Evolutionary conservation across 1,140 invertebrate genomes (phyloP).

Genomic region (Euura saliciscinereae): DNA sequence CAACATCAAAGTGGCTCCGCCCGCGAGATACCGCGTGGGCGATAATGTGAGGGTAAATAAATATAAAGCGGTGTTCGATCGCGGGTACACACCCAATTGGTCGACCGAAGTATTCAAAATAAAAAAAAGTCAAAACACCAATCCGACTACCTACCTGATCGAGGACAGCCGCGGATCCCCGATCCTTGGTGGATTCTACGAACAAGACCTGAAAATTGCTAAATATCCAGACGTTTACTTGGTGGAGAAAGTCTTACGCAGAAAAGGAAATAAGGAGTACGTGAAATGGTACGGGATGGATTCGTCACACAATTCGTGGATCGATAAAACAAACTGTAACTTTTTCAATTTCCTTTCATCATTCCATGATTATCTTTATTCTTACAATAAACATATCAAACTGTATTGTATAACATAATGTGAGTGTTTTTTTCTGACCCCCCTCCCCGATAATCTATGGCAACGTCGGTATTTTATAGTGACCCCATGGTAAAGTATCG

Average conservation of each 20-base stretch:
- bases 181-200: slow-evolving; percentile 40
- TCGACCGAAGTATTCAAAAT: slow-evolving; percentile 39
- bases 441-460: too few relatives aligned
- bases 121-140: slow-evolving; percentile 27
- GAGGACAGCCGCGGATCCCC: slow-evolving; percentile 23
- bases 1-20: too few relatives aligned
- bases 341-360: too few relatives aligned
- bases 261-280: slow-evolving; percentile 30
- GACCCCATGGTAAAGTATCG: too few relatives aligned
- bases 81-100: slow-evolving; percentile 41
- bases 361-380: too few relatives aligned
- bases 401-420: too few relatives aligned
- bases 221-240: slow-evolving; percentile 36
- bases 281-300: slow-evolving; percentile 33
- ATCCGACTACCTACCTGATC: slow-evolving; percentile 34
- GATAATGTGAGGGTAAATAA: slow-evolving; percentile 41
- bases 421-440: too few relatives aligned
- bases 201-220: slow-evolving; percentile 36
- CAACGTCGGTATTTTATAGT: too few relatives aligned
- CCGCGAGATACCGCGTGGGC: too few relatives aligned
- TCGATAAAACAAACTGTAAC: not conserved
- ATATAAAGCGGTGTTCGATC: slow-evolving; percentile 34
- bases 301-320: too few relatives aligned
- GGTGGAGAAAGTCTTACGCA: slow-evolving; percentile 36
- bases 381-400: too few relatives aligned